Evolutionary conservation across 2,888 invertebrate genomes (phyloP).

Genomic region (Carterocephalus palaemon): DNA sequence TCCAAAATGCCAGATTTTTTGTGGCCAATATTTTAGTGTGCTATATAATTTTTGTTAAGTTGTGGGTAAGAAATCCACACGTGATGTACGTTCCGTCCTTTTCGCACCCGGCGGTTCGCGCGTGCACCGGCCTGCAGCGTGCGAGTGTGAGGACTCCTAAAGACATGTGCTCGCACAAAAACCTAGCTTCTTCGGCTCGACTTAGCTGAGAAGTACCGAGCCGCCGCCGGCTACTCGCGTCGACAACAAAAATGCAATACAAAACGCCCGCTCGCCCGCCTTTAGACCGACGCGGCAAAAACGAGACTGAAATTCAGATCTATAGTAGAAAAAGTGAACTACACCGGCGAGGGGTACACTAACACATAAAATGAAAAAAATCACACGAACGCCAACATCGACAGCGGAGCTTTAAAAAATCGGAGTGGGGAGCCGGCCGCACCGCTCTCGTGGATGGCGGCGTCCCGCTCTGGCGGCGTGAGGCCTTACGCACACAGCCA

Average conservation of each 20-base stretch:
- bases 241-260: constrained; percentile 67
- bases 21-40: constrained; percentile 75
- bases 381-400: constrained; percentile 72
- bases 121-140: constrained; percentile 64
- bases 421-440: constrained; percentile 64
- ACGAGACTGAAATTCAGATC: constrained; percentile 80
- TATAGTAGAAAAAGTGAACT: constrained; percentile 80
- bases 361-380: constrained; percentile 79
- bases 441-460: constrained; percentile 46
- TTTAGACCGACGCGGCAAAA: constrained; percentile 79
- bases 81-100: constrained; percentile 62
- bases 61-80: constrained; percentile 63
- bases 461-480: constrained; percentile 64
- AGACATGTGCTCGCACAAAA: constrained; percentile 66
- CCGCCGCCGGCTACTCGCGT: constrained; percentile 52
- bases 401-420: constrained; percentile 75
- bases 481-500: constrained; percentile 69
- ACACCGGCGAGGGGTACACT: constrained; percentile 79
- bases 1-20: constrained; percentile 75
- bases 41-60: constrained; percentile 59
- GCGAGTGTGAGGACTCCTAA: constrained; percentile 43
- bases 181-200: constrained; percentile 56
- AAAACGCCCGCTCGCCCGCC: constrained; percentile 73
- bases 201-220: constrained; percentile 30
- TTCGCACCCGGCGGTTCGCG: constrained; percentile 63